Percentiles rank a stretch among this genome's conserved stretches.
Evolutionary conservation across 2,797 vertebrate genomes (phyloP).

Genomic region (Pipistrellus pygmaeus): DNA sequence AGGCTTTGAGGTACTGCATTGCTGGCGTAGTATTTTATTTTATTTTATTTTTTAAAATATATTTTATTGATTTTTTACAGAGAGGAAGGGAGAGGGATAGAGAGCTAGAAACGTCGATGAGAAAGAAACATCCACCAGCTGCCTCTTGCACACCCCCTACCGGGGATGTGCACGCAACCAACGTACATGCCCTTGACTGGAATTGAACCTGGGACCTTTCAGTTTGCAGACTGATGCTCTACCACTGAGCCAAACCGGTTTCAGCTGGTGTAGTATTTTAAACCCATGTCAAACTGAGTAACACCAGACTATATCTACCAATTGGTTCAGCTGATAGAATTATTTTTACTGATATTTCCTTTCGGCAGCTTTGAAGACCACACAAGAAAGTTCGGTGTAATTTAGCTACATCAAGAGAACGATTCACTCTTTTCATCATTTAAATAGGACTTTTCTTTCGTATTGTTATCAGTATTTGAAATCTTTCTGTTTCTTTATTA

Average conservation of each 20-base stretch:
- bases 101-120: too few relatives aligned
- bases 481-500: conserved; percentile 82
- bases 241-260: too few relatives aligned
- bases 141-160: too few relatives aligned
- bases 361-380: conserved; percentile 48
- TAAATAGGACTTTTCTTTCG: conserved; percentile 55
- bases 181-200: too few relatives aligned
- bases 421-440: conserved; percentile 8
- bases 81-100: too few relatives aligned
- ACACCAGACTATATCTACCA: not conserved
- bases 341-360: conserved; percentile 13
- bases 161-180: too few relatives aligned
- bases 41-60: too few relatives aligned
- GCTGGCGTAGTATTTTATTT: conserved; percentile 33
- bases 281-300: not conserved
- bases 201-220: too few relatives aligned
- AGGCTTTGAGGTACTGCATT: not conserved
- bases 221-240: too few relatives aligned
- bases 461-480: conserved; percentile 40
- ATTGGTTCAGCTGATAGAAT: conserved; percentile 18
- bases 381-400: not conserved
- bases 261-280: conserved; percentile 34
- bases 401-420: conserved; percentile 26
- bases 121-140: too few relatives aligned
- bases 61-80: too few relatives aligned